Evolutionary conservation across 1,140 invertebrate genomes (phyloP).

Genomic region (Oryctes rhinoceros): DNA sequence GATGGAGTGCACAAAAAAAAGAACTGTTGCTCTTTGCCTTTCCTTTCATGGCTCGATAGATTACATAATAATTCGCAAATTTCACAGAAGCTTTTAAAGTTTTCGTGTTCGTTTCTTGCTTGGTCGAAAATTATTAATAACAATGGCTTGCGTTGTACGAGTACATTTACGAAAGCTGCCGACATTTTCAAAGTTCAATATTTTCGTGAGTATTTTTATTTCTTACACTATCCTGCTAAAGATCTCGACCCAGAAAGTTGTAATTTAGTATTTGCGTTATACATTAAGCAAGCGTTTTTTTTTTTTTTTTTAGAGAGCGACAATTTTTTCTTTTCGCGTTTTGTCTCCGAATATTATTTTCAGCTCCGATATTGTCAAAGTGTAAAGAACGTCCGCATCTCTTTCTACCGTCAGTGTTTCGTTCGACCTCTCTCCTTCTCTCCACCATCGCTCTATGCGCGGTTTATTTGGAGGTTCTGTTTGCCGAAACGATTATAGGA

Average conservation of each 20-base stretch:
- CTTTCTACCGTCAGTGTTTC: background rate
- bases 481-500: conserved; percentile 26
- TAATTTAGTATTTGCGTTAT: background rate
- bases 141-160: too few species aligned
- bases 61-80: too few species aligned
- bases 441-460: background rate
- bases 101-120: too few species aligned
- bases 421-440: background rate
- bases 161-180: too few species aligned
- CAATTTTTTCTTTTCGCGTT: conserved; percentile 25
- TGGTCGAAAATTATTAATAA: too few species aligned
- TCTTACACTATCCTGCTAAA: background rate
- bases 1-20: too few species aligned
- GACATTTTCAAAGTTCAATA: too few species aligned
- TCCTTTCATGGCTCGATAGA: too few species aligned
- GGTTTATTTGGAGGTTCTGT: conserved; percentile 16
- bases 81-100: too few species aligned
- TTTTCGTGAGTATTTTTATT: background rate
- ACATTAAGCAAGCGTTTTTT: background rate
- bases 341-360: conserved; percentile 25
- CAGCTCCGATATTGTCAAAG: conserved; percentile 4
- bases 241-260: background rate
- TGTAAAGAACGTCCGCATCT: background rate
- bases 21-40: too few species aligned
- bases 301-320: conserved; percentile 16